phyloP scores from a whole-genome alignment of 2,888 invertebrate genomes.

The Leucoma salicis region DNA sequence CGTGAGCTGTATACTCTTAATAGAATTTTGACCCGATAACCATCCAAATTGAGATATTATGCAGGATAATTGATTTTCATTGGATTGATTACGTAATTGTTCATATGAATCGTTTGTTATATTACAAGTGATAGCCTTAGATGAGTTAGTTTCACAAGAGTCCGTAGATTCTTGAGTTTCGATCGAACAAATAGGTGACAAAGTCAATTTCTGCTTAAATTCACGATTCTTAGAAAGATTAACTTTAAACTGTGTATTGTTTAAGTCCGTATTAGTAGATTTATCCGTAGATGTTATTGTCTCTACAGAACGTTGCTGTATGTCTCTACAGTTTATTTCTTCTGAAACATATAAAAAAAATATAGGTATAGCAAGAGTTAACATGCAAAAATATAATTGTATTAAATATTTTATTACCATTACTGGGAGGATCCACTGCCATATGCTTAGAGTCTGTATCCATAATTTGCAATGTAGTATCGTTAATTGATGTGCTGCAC shows the following conservation, averaged over 20 bases:
- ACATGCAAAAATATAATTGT: background rate
- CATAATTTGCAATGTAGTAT: conserved; percentile 3
- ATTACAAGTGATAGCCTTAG: conserved; percentile 28
- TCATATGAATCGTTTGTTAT: conserved; percentile 16
- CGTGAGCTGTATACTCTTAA: background rate
- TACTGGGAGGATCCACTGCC: conserved; percentile 2
- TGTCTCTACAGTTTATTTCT: background rate
- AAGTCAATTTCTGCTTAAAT: conserved; percentile 37
- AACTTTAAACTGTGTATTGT: conserved; percentile 1
- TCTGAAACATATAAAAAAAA: background rate
- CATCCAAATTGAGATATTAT: conserved; percentile 9
- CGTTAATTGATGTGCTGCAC: conserved; percentile 8
- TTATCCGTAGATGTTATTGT: conserved; percentile 25
- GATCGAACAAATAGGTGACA: conserved; percentile 53
- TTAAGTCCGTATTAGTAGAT: conserved; percentile 33
- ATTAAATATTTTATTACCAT: conserved; percentile 1
- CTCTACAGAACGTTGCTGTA: background rate
- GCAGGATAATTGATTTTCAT: conserved; percentile 5
- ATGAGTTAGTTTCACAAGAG: conserved; percentile 6
- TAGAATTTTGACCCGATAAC: conserved; percentile 2
- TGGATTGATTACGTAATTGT: background rate
- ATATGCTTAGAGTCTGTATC: conserved; percentile 5
- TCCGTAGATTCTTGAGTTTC: conserved; percentile 35
- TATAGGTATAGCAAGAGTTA: background rate
- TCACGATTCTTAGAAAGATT: conserved; percentile 6